Conservation (phyloP, 2,797 vertebrate genomes). For the Spinus pinus region DNA sequence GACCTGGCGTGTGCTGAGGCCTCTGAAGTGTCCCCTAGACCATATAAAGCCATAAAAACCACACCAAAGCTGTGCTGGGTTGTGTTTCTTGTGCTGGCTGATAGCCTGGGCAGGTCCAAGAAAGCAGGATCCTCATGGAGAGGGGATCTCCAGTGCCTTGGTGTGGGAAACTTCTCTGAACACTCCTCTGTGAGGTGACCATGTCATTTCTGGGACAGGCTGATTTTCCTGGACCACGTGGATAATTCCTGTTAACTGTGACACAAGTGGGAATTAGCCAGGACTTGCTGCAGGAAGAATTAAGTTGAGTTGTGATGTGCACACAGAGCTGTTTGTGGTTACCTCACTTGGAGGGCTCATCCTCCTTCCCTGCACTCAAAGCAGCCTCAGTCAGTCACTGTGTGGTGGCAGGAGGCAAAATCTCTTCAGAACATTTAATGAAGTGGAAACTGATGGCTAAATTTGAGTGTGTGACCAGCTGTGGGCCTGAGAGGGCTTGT, state of each 20-base stretch:
- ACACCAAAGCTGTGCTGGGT: fast-evolving
- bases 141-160: neutral
- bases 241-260: neutral
- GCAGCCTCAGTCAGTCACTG: neutral
- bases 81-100: neutral
- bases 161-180: neutral
- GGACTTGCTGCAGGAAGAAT: neutral
- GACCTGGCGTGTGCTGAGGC: neutral
- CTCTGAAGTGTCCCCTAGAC: neutral
- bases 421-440: neutral
- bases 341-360: neutral
- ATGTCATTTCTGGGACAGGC: neutral
- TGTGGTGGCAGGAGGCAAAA: neutral
- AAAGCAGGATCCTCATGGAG: neutral
- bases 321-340: neutral
- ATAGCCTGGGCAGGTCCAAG: neutral
- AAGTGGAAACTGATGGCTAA: neutral
- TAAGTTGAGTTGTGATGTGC: neutral
- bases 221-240: fast-evolving
- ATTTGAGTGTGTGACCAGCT: neutral
- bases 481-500: neutral
- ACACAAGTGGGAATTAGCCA: neutral
- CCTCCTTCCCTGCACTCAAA: fast-evolving
- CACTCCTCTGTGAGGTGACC: fast-evolving
- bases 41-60: neutral